phyloP scores from a whole-genome alignment of 2,113 vertebrate genomes.

The Pipa parva region DNA sequence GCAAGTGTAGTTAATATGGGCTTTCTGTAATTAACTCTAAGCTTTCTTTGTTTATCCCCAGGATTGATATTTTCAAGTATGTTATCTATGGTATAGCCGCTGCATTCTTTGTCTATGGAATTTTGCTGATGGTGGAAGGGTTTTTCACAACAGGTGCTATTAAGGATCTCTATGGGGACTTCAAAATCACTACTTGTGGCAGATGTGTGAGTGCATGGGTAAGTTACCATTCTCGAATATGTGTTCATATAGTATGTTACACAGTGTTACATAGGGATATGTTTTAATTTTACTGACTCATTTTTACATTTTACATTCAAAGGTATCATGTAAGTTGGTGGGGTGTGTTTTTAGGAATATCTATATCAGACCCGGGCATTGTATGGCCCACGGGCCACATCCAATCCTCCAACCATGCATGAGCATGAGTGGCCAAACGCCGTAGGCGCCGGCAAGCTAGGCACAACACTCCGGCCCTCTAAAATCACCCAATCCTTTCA shows the following conservation, averaged over 20 bases:
- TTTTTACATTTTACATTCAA: background rate
- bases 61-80: conserved; percentile 98
- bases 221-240: conserved; percentile 49
- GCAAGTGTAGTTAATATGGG: too few relatives aligned
- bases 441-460: too few relatives aligned
- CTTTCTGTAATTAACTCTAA: too few relatives aligned
- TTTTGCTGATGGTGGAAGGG: conserved; percentile 98
- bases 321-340: too few relatives aligned
- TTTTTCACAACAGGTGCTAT: conserved; percentile 98
- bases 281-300: background rate
- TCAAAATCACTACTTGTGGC: conserved; percentile 97
- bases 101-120: conserved; percentile 96
- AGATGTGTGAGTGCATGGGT: conserved; percentile 98
- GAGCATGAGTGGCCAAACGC: too few relatives aligned
- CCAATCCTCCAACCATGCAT: too few relatives aligned
- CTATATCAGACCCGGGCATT: too few relatives aligned
- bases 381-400: too few relatives aligned
- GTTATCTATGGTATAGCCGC: conserved; percentile 97
- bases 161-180: conserved; percentile 96
- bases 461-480: too few relatives aligned
- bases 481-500: too few relatives aligned
- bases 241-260: background rate
- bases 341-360: too few relatives aligned
- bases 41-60: conserved; percentile 53
- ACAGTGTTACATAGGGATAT: background rate